Percentiles rank a stretch among this genome's conserved stretches.
Evolutionary conservation across 2,113 vertebrate species (phyloP).

Genomic region (Mustela nigripes): DNA sequence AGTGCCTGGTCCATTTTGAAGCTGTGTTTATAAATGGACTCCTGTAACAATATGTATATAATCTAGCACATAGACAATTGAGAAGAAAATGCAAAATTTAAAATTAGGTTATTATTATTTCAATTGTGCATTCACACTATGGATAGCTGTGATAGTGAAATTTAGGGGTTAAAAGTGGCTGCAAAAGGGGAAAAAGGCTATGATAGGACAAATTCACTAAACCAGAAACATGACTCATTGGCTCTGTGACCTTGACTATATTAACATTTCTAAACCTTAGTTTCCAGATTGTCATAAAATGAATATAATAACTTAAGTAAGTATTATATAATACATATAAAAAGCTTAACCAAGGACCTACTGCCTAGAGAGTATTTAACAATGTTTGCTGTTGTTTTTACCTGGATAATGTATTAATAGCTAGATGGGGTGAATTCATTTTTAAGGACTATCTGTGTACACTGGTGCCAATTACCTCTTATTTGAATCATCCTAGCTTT

Average conservation of each 20-base stretch:
- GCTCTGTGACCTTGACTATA: not conserved
- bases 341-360: not conserved
- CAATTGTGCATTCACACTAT: not conserved
- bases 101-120: constrained; percentile 41
- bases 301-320: constrained; percentile 7
- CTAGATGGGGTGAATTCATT: not conserved
- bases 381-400: not conserved
- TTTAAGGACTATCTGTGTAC: not conserved
- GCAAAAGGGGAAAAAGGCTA: not conserved
- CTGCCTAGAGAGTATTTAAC: not conserved
- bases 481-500: not conserved
- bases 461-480: not conserved
- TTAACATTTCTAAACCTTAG: not conserved
- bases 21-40: not conserved
- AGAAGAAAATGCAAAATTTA: not conserved
- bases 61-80: not conserved
- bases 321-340: not conserved
- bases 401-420: not conserved
- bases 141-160: not conserved
- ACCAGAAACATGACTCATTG: not conserved
- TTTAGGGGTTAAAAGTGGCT: not conserved
- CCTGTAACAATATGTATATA: not conserved
- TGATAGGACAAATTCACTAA: not conserved
- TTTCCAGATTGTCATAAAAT: constrained; percentile 3
- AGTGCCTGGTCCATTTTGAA: not conserved